Evolutionary conservation across 2,113 vertebrate species (phyloP).

Genomic region (Aspidoscelis tigris): DNA sequence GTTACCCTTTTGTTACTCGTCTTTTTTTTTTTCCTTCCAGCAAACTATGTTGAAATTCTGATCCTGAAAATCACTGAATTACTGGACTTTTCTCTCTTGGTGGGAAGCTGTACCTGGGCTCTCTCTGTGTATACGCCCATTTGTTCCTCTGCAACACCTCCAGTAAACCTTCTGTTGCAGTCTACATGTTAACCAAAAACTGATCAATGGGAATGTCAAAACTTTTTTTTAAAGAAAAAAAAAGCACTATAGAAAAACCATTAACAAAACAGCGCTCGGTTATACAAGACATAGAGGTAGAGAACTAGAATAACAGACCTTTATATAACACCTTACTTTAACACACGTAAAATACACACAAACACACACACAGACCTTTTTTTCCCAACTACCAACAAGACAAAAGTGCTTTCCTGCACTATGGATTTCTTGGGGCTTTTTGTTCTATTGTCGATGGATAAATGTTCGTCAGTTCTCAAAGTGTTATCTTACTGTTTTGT

Average conservation of each 20-base stretch:
- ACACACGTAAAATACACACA: slow-evolving; percentile 73
- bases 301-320: slow-evolving; percentile 73
- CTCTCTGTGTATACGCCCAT: slow-evolving; percentile 77
- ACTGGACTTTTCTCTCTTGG: slow-evolving; percentile 78
- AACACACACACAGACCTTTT: slow-evolving; percentile 54
- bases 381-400: slow-evolving; percentile 73
- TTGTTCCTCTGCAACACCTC: slow-evolving; percentile 85
- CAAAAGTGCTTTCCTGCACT: slow-evolving; percentile 72
- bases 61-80: slow-evolving; percentile 83
- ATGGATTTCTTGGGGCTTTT: slow-evolving; percentile 74
- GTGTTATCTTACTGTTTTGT: slow-evolving; percentile 85
- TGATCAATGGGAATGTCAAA: slow-evolving; percentile 78
- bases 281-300: slow-evolving; percentile 78
- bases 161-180: slow-evolving; percentile 88
- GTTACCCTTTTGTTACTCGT: slow-evolving; percentile 43
- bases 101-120: slow-evolving; percentile 88
- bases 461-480: slow-evolving; percentile 80
- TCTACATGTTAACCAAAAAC: slow-evolving; percentile 88
- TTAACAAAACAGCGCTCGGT: slow-evolving; percentile 72
- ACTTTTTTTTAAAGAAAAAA: not conserved
- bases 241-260: slow-evolving; percentile 74
- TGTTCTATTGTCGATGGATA: slow-evolving; percentile 81
- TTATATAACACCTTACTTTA: slow-evolving; percentile 80
- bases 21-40: slow-evolving; percentile 68
- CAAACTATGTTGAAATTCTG: slow-evolving; percentile 88